Base-by-base conservation (phyloP, 2,113 vertebrate genomes). In the Fulica atra region DNA sequence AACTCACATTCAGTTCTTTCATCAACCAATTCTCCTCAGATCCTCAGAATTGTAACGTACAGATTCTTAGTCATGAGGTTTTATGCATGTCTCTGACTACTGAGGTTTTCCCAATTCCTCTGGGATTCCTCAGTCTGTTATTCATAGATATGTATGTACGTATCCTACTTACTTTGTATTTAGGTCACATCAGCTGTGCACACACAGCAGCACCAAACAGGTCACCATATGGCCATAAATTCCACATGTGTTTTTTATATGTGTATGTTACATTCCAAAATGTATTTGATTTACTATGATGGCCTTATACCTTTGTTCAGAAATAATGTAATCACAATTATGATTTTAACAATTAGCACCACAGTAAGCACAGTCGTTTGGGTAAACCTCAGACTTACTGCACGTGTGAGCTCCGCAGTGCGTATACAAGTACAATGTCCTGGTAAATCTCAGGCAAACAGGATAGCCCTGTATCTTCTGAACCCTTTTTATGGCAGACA, bases 191-290 rank as follows among this genome's bases (percentile, higher is more conserved):
- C 81, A 89, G 57, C 83, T 84, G 6, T 9, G 35, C 4, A 6
- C 38, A 83, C 71, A 84, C 46, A 95, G 69, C 61, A 89, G 80
- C 86, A 92, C 59, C 92, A 86, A 93, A 71, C 83, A 86, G 88
- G 92, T 92, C 95, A 95, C 92, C 91, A 87, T 95, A 97, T 95
- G 94, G 86, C 91, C 65, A 91, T 40, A 90, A 89, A 53, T 86
- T 89, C 69, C 72, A 93, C 19, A 5, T 74, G 9, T 36, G 36
- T 88, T 88, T 69, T 16, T 70, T 81, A 59, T 5, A 44, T 7
- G 4, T 35, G 25, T 63, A 19, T 35, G 24, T 70, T 63, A 19
- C 36, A 28, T 66, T 81, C 60, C 10, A 7, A 83, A 83, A 54
- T 12, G 13, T 15, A 51, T 38, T 61, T 19, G 3, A 31, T 70